A percentile compares a stretch with the other conserved stretches of the same genome.
Conservation (phyloP, 2,113 vertebrate species). For the Kryptolebias marmoratus region DNA sequence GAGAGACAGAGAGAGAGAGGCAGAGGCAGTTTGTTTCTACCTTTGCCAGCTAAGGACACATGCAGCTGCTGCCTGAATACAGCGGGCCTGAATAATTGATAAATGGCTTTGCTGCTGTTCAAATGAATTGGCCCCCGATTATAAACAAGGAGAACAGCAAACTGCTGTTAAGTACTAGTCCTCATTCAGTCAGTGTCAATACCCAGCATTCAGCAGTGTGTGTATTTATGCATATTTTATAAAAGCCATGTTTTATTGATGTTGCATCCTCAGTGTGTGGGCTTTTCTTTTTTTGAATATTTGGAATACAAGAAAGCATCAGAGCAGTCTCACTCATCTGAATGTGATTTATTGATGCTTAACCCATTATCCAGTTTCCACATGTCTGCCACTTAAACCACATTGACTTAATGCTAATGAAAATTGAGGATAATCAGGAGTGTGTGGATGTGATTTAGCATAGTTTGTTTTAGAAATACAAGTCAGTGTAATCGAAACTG, state of each 20-base stretch:
- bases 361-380: conserved; percentile 62
- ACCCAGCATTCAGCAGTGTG: conserved; percentile 55
- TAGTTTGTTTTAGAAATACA: conserved; percentile 20
- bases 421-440: conserved; percentile 32
- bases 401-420: conserved; percentile 17
- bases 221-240: conserved; percentile 77
- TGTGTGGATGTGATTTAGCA: conserved; percentile 14
- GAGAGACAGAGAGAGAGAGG: conserved; percentile 14
- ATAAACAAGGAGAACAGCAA: conserved; percentile 63
- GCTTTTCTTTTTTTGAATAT: conserved; percentile 43
- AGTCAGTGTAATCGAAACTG: conserved; percentile 34
- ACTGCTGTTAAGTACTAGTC: conserved; percentile 66
- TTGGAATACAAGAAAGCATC: conserved; percentile 55
- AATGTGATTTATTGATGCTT: conserved; percentile 71
- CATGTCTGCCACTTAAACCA: conserved; percentile 38
- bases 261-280: conserved; percentile 53
- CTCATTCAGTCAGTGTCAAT: conserved; percentile 68
- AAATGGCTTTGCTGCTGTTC: conserved; percentile 60
- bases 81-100: conserved; percentile 79
- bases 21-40: conserved; percentile 63
- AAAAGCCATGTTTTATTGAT: conserved; percentile 77
- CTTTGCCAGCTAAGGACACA: conserved; percentile 66
- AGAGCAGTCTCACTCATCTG: conserved; percentile 56
- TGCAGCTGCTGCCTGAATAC: conserved; percentile 50
- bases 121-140: conserved; percentile 74